Percentiles rank a stretch among this genome's conserved stretches.
phyloP scores from a whole-genome alignment of 1,140 invertebrate genomes.

The Calycopis cecrops region DNA sequence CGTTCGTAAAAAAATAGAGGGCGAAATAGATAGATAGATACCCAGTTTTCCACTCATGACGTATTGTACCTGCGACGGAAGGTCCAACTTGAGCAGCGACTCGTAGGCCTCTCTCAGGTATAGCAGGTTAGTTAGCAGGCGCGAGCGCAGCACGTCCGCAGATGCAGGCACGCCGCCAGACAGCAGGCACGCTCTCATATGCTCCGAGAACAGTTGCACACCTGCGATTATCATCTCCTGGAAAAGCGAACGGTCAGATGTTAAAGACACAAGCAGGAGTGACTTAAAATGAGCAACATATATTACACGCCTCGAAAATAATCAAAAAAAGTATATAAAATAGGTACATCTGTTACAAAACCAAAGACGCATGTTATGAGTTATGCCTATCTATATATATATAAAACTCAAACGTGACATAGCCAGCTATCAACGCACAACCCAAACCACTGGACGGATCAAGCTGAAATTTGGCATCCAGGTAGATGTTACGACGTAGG shows the following conservation, averaged over 20 bases:
- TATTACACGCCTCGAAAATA: too few relatives aligned
- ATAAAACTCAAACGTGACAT: too few relatives aligned
- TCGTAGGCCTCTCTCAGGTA: constrained; percentile 54
- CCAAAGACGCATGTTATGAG: too few relatives aligned
- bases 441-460: too few relatives aligned
- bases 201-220: constrained; percentile 51
- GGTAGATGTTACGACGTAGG: too few relatives aligned
- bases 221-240: constrained; percentile 64
- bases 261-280: too few relatives aligned
- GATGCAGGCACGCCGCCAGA: constrained; percentile 2
- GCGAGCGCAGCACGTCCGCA: constrained; percentile 37
- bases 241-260: not conserved
- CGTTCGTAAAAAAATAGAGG: too few relatives aligned
- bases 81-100: constrained; percentile 55
- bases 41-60: not conserved
- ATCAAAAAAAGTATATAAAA: too few relatives aligned
- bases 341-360: too few relatives aligned
- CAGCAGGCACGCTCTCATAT: constrained; percentile 54
- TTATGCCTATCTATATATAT: too few relatives aligned
- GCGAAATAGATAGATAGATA: not conserved
- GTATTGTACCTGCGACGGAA: constrained; percentile 52
- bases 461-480: too few relatives aligned
- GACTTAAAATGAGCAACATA: not conserved
- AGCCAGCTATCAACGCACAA: too few relatives aligned
- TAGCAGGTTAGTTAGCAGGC: constrained; percentile 47